Base-by-base conservation (phyloP, 2,888 invertebrate genomes). In the Rhagophthalmus giganteus region DNA sequence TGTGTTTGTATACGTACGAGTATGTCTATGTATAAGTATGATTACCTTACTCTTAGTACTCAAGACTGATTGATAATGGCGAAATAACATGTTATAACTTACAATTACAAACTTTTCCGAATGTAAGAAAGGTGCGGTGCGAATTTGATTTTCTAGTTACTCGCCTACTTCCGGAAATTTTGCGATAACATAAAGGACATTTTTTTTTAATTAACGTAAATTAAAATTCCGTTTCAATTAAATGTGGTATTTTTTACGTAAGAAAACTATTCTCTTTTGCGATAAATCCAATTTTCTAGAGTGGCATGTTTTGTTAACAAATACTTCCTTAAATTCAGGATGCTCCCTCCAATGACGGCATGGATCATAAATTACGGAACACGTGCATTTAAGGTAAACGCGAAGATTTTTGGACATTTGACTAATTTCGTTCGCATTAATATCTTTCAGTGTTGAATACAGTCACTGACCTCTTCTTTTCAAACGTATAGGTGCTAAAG, bases 371-470 rank as follows among this genome's bases (percentile, higher is more conserved):
- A 32, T 41, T 10, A 10, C 32, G 6, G n/a, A 42, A 56, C 70
- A 71, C 71, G 70, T 70, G 70, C 69, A 65, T 66, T 57, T 57
- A 60, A 60, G 59, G 67, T 67, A 46, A 65, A 69, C 63, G 61
- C 53, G n/a, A n/a, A n/a, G n/a, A n/a, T 70, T 69, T 69, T 70
- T 63, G 66, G 72, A 70, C 72, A 69, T 60, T 67, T 70, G 66
- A 73, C 71, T 73, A 73, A 73, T 73, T 70, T 66, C 66, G 12
- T 45, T 20, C 51, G 60, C 71, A 71, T 73, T 71, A 70, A 71
- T 73, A 70, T 68, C 64, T 62, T 71, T 73, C 72, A 72, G 55
- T 57, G 60, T 62, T 63, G 62, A n/a, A n/a, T n/a, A n/a, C 64
- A 67, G 65, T 65, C 53, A 55, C 40, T 49, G 57, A 49, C 55